Percentiles rank a stretch among this genome's conserved stretches.
phyloP scores from a whole-genome alignment of 1,140 invertebrate genomes.

The Aphis gossypii region DNA sequence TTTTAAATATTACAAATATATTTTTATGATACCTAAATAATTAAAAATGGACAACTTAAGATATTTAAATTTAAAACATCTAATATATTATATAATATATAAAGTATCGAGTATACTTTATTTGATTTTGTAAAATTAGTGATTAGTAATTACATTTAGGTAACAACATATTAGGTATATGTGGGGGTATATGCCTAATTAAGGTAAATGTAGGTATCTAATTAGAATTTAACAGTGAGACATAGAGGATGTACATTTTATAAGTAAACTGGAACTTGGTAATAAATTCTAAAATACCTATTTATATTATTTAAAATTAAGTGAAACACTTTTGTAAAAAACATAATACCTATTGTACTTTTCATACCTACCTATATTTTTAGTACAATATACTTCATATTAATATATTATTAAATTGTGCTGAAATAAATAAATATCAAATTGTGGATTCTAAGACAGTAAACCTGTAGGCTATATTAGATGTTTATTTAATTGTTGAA shows the following conservation, averaged over 20 bases:
- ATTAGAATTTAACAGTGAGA: background rate
- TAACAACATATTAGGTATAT: background rate
- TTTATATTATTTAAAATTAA: background rate
- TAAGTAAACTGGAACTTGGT: too few species aligned
- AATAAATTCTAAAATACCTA: too few species aligned
- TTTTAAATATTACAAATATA: background rate
- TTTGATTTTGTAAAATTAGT: background rate
- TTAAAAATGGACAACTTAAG: background rate
- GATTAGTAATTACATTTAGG: background rate
- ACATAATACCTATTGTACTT: background rate
- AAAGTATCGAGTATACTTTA: background rate
- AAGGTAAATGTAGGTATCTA: too few species aligned
- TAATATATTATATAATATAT: too few species aligned
- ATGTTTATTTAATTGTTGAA: too few species aligned
- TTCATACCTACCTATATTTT: background rate
- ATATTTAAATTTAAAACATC: background rate
- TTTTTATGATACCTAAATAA: background rate
- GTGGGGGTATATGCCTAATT: too few species aligned
- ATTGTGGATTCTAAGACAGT: background rate
- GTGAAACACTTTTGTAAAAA: background rate
- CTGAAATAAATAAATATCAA: background rate
- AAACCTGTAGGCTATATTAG: background rate
- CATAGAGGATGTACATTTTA: too few species aligned
- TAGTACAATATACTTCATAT: background rate
- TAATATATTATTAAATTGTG: background rate